Conservation (phyloP, 2,797 vertebrate species). For the Chelmon rostratus region DNA sequence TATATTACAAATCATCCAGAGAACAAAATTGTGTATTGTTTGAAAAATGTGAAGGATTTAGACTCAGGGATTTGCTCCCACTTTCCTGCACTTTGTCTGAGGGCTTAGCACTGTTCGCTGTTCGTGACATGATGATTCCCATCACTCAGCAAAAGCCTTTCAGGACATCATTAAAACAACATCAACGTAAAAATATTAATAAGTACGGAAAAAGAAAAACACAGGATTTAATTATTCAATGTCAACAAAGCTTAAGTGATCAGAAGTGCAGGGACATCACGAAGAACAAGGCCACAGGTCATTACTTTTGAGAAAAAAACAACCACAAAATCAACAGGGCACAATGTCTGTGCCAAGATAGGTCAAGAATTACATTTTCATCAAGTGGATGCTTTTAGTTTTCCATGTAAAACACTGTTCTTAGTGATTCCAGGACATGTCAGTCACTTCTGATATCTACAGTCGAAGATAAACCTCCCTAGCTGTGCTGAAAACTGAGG, state of each 20-base stretch:
- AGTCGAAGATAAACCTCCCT: slow-evolving; percentile 8
- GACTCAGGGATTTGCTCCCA: slow-evolving; percentile 71
- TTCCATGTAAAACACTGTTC: slow-evolving; percentile 32
- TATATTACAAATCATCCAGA: slow-evolving; percentile 71
- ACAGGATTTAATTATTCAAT: slow-evolving; percentile 24
- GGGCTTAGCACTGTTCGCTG: slow-evolving; percentile 66
- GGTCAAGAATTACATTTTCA: slow-evolving; percentile 45
- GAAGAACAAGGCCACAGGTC: slow-evolving; percentile 45
- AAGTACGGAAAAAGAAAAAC: slow-evolving; percentile 17
- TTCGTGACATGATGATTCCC: slow-evolving; percentile 70
- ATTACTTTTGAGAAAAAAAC: slow-evolving; percentile 56
- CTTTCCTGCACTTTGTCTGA: slow-evolving; percentile 73
- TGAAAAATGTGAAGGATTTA: slow-evolving; percentile 78
- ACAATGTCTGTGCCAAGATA: slow-evolving; percentile 27
- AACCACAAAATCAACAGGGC: slow-evolving; percentile 37
- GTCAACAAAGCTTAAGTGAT: slow-evolving; percentile 56
- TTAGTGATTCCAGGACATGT: slow-evolving; percentile 43
- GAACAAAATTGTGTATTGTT: slow-evolving; percentile 77
- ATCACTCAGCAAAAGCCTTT: slow-evolving; percentile 64
- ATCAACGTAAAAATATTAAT: slow-evolving; percentile 35
- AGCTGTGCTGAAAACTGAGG: slow-evolving; percentile 19
- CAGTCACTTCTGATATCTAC: slow-evolving; percentile 19
- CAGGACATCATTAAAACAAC: slow-evolving; percentile 47
- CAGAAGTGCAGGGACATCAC: slow-evolving; percentile 42
- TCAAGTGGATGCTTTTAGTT: slow-evolving; percentile 32